Conservation (phyloP, 2,888 invertebrate species). For the Meghimatium bilineatum region DNA sequence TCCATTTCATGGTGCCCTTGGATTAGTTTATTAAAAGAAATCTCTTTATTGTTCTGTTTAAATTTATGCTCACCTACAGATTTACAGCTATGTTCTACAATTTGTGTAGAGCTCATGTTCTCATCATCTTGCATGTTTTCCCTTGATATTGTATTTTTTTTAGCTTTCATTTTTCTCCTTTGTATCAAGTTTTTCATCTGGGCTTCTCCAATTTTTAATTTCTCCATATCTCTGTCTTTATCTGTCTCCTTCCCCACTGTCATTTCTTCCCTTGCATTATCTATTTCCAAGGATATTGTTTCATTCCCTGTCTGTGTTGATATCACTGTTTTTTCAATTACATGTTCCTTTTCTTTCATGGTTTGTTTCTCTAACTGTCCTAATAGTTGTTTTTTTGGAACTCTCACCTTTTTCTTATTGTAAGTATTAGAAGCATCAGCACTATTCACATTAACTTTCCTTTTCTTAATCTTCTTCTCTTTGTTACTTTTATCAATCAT, state of each 20-base stretch:
- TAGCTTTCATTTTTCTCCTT: neutral
- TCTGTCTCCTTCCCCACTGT: too few species aligned
- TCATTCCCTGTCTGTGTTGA: neutral
- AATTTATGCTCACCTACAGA: neutral
- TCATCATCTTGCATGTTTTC: neutral
- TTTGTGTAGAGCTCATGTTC: neutral
- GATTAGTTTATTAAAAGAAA: neutral
- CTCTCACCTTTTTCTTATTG: neutral
- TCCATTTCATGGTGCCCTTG: neutral
- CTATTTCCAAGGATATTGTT: neutral
- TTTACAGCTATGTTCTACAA: neutral
- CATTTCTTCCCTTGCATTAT: neutral
- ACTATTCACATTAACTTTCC: neutral
- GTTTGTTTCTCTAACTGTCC: neutral
- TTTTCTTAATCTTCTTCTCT: neutral
- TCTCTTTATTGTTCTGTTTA: neutral
- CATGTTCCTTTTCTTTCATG: neutral
- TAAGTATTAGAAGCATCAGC: neutral
- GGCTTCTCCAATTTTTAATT: too few species aligned
- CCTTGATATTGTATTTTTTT: neutral
- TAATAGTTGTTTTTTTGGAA: neutral
- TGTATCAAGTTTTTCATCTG: neutral
- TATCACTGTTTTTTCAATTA: neutral
- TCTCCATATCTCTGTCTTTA: neutral
- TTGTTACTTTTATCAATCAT: neutral